Conservation (phyloP, 2,797 vertebrate genomes). For the Amniataba percoides region DNA sequence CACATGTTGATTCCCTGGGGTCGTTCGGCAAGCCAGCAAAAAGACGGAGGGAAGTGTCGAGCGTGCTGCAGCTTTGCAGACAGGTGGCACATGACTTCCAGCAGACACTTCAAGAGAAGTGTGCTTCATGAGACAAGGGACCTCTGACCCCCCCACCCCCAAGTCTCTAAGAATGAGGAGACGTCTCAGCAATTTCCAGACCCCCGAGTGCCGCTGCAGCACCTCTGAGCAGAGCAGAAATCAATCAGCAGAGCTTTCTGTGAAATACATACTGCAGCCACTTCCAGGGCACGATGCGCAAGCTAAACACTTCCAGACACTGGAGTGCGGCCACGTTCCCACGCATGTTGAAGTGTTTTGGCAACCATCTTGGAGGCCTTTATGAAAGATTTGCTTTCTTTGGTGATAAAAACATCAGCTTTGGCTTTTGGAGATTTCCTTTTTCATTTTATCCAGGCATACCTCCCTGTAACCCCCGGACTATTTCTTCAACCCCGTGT, state of each 20-base stretch:
- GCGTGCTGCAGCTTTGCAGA: conserved; percentile 50
- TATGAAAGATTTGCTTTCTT: conserved; percentile 80
- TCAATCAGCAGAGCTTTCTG: conserved; percentile 87
- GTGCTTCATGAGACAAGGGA: conserved; percentile 65
- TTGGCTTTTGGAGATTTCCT: conserved; percentile 73
- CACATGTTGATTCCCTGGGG: conserved; percentile 47
- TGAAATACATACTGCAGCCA: conserved; percentile 87
- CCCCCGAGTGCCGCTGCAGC: conserved; percentile 61
- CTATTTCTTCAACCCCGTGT: conserved; percentile 20
- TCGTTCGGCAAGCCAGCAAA: conserved; percentile 39
- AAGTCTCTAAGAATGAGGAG: conserved; percentile 55
- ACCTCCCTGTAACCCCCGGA: conserved; percentile 28
- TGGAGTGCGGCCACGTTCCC: conserved; percentile 92
- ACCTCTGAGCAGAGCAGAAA: conserved; percentile 82
- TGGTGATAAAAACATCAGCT: conserved; percentile 72
- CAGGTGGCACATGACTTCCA: conserved; percentile 55
- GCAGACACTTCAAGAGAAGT: conserved; percentile 43
- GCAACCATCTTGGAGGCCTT: conserved; percentile 90
- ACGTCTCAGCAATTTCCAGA: conserved; percentile 56
- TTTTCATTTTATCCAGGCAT: conserved; percentile 60
- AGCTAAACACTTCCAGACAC: conserved; percentile 93
- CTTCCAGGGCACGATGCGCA: conserved; percentile 80
- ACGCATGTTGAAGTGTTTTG: conserved; percentile 91
- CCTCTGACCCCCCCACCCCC: conserved; percentile 36
- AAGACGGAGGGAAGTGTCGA: conserved; percentile 38